Base-by-base conservation (phyloP, 2,113 vertebrate genomes). In the Grantiella picta region DNA sequence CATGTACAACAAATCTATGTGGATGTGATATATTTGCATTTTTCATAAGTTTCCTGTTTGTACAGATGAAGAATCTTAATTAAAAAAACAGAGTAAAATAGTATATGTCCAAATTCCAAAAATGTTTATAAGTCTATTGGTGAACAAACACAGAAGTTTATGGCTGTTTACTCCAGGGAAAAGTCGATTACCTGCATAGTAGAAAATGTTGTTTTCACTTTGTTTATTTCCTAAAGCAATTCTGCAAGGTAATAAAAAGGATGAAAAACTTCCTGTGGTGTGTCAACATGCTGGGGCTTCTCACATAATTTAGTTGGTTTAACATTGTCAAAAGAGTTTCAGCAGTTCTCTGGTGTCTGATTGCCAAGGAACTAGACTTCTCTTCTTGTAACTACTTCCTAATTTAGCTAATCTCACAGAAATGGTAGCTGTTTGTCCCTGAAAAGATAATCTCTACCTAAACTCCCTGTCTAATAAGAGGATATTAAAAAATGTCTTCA, bases 221-320 rank as follows among this genome's bases (percentile, higher is more conserved):
- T 66, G 63, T 83, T 94, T 90, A 35, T 88, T 88, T 92, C 88
- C 75, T 88, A 75, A 84, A 38, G 79, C 77, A 57, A 77, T 77
- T 80, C 83, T 85, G 35, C 72, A 94, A 77, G 36, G 44, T 71
- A 87, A 71, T 92, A 89, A 83, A 88, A 88, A 68, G 31, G 15
- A 78, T 84, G 12, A 89, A 92, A 86, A 83, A 14, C 31, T 94
- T 94, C 60, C 49, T 49, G 13, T 15, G 23, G 9, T 4, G 1
- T 65, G 49, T 84, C 73, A 82, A 71, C n/a, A 33, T 87, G 19
- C 73, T 76, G 53, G 3, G 0, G 4, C 29, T 86, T 89, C 73
- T 92, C 77, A 78, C 56, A 76, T 83, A 89, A 47, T 91, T 92
- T 61, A 57, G 23, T 40, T 0, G 0, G 56, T 78, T 91, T 94